These are phyloP conservation scores for Oxyura jamaicensis DNA, from an alignment of 2,113 vertebrate genomes.

Conservation along the genomic window DNA sequence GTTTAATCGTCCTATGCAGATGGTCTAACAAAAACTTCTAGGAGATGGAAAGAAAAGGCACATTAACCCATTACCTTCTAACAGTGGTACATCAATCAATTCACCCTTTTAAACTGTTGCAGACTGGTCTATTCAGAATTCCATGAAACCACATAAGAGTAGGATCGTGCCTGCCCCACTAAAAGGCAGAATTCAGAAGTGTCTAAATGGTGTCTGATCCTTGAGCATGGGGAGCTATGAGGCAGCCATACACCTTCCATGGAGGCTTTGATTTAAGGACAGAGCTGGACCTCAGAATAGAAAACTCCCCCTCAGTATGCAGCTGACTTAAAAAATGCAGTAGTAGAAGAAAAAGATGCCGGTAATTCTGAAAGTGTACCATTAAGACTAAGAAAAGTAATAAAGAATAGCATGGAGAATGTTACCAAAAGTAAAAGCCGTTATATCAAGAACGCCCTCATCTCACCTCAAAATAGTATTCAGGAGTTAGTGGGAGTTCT, in stretches of 20 bases:
- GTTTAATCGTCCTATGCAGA: accelerated
- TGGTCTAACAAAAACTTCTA: neutral
- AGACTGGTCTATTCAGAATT: neutral
- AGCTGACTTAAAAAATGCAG: neutral
- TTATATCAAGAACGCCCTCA: neutral
- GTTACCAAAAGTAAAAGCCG: neutral
- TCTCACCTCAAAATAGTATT: constrained; percentile 33
- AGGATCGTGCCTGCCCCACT: neutral
- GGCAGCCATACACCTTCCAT: neutral
- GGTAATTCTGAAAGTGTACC: neutral
- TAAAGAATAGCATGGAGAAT: neutral
- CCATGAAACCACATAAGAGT: neutral
- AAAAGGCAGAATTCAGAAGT: neutral
- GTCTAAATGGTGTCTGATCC: neutral
- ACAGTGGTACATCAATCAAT: neutral
- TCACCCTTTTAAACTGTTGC: neutral
- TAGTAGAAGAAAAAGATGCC: neutral
- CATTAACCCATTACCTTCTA: neutral
- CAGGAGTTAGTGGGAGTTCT: constrained; percentile 34
- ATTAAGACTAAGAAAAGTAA: constrained; percentile 3
- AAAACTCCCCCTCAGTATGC: neutral
- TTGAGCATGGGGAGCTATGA: neutral
- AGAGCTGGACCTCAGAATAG: neutral
- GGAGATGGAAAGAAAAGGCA: neutral
- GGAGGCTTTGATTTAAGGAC: neutral